Percentiles rank a stretch among this genome's conserved stretches.
These are phyloP conservation scores for Oncorhynchus mykiss DNA, from an alignment of 2,113 vertebrate species.

Conservation along the genomic window DNA sequence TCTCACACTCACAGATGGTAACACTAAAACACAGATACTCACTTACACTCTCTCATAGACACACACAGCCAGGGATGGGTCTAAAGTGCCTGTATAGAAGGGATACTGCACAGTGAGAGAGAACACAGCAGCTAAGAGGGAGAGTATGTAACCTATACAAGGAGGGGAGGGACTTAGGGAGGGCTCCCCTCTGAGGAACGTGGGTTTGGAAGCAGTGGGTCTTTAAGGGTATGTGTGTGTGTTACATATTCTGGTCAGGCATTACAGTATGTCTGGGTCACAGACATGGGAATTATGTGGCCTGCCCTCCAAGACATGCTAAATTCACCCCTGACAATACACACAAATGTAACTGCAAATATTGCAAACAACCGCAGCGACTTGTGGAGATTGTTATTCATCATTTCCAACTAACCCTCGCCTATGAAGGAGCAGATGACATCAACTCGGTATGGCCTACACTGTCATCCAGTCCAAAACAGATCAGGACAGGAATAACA, in stretches of 20 bases:
- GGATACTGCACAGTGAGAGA: background rate
- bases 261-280: slow-evolving; percentile 12
- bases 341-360: slow-evolving; percentile 5
- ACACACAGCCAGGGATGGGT: background rate
- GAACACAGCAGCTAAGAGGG: no score
- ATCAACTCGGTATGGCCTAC: no score
- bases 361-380: background rate
- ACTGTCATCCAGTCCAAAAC: no score
- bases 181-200: no score
- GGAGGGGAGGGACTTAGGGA: no score
- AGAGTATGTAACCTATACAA: no score
- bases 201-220: no score
- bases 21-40: background rate
- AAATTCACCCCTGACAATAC: slow-evolving; percentile 4
- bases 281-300: background rate
- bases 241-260: background rate
- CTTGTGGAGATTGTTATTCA: slow-evolving; percentile 20
- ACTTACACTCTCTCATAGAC: background rate
- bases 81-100: background rate
- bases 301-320: background rate
- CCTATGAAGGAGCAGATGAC: slow-evolving; percentile 8
- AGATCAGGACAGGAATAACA: background rate
- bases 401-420: background rate
- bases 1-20: background rate
- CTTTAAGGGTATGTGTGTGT: background rate